Evolutionary conservation across 2,888 invertebrate genomes (phyloP).

Genomic region (Spisula solida): DNA sequence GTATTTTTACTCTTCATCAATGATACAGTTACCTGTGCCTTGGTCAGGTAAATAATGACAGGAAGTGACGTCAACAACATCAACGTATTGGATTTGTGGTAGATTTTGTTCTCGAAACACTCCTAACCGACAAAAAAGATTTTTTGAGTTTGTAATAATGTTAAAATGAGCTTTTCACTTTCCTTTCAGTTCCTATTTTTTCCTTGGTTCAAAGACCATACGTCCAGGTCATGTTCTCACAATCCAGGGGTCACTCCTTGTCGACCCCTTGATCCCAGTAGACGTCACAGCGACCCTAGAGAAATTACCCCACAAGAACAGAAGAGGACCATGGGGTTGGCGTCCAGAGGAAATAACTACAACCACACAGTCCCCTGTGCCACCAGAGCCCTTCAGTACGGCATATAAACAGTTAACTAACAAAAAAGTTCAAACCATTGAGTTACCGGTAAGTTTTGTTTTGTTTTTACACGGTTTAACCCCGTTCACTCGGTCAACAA

Average conservation of each 20-base stretch:
- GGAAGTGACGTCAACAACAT: too few species aligned
- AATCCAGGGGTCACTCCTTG: conserved; percentile 71
- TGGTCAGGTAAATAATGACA: too few species aligned
- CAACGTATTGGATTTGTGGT: neutral
- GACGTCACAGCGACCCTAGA: conserved; percentile 64
- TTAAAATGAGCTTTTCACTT: neutral
- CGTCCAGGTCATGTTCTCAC: conserved; percentile 70
- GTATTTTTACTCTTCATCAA: too few species aligned
- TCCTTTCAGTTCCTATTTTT: conserved; percentile 73
- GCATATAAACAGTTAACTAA: conserved; percentile 31
- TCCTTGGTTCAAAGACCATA: conserved; percentile 72
- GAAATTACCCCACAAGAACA: neutral
- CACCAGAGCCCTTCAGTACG: conserved; percentile 46
- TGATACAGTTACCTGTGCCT: too few species aligned
- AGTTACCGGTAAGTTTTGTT: conserved; percentile 24
- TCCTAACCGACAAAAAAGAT: neutral
- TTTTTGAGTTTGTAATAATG: neutral
- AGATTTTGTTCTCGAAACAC: neutral
- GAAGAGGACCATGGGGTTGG: neutral
- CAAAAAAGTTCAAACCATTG: conserved; percentile 28
- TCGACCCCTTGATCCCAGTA: conserved; percentile 60
- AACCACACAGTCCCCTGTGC: conserved; percentile 15
- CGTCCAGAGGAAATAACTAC: conserved; percentile 6
- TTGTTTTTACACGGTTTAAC: neutral
- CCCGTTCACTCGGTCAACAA: neutral